Evolutionary conservation across 2,113 vertebrate genomes (phyloP).

Genomic region (Balaenoptera acutorostrata): DNA sequence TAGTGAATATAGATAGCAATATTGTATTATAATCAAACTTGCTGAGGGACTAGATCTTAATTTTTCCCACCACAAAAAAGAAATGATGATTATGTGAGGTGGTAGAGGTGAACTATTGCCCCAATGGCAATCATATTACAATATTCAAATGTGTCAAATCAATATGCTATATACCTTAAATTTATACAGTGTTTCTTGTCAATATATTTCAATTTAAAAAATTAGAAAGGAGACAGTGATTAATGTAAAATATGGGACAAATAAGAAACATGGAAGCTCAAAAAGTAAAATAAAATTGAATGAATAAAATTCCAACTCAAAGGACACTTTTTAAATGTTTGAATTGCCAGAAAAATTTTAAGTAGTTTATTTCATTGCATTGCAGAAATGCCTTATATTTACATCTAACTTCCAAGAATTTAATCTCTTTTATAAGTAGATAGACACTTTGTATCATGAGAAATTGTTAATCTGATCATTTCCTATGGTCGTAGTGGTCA

Average conservation of each 20-base stretch:
- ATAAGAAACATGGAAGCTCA: not conserved
- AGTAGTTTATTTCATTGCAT: not conserved
- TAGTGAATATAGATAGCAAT: not conserved
- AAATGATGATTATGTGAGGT: not conserved
- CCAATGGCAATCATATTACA: not conserved
- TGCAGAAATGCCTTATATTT: not conserved
- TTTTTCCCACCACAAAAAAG: not conserved
- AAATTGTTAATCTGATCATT: not conserved
- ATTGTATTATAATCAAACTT: not conserved
- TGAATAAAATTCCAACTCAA: not conserved
- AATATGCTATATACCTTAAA: not conserved
- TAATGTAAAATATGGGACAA: not conserved
- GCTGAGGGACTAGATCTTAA: not conserved
- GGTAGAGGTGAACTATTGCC: not conserved
- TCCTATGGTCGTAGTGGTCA: not conserved
- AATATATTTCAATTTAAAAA: not conserved
- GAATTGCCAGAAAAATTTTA: not conserved
- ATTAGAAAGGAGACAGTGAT: not conserved
- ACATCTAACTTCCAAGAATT: not conserved
- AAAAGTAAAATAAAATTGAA: not conserved
- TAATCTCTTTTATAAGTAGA: not conserved
- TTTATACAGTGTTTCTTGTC: not conserved
- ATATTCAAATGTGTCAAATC: not conserved
- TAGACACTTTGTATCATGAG: not conserved
- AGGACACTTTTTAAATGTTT: not conserved